Percentiles rank a stretch among this genome's conserved stretches.
Conservation (phyloP, 53 echinoderm and acorn worm species). For the Henricia sp. region DNA sequence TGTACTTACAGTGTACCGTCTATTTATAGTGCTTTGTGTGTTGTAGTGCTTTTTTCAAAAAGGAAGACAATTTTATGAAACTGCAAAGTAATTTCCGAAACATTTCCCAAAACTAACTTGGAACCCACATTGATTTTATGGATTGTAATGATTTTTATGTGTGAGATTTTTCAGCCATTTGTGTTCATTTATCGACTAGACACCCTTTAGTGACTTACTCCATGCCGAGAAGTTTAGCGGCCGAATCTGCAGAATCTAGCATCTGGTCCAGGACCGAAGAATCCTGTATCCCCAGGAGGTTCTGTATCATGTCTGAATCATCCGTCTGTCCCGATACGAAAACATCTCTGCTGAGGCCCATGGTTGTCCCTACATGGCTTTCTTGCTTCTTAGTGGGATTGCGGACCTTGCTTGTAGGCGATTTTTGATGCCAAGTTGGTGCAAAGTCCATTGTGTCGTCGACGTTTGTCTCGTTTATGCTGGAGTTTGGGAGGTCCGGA, state of each 20-base stretch:
- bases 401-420: conserved; percentile 1
- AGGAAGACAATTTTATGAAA: too few relatives aligned
- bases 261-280: conserved; percentile 94
- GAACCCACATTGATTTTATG: too few relatives aligned
- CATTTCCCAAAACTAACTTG: too few relatives aligned
- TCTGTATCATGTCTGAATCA: conserved; percentile 91
- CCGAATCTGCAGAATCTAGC: conserved; percentile 94
- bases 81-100: too few relatives aligned
- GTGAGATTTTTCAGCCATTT: too few relatives aligned
- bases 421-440: conserved; percentile 23
- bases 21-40: too few relatives aligned
- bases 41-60: too few relatives aligned
- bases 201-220: not conserved
- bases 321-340: conserved; percentile 62
- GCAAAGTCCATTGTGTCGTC: conserved; percentile 32
- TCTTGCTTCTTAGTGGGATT: not conserved
- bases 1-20: too few relatives aligned
- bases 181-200: too few relatives aligned
- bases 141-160: too few relatives aligned
- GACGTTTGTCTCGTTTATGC: conserved; percentile 13
- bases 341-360: conserved; percentile 39
- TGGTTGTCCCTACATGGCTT: not conserved
- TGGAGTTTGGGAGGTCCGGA: too few relatives aligned
- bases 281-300: conserved; percentile 92
- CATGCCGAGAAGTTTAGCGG: conserved; percentile 93